These are phyloP conservation scores for Drosophila nigricruria DNA, from an alignment of 2,888 invertebrate genomes.

Conservation along the genomic window DNA sequence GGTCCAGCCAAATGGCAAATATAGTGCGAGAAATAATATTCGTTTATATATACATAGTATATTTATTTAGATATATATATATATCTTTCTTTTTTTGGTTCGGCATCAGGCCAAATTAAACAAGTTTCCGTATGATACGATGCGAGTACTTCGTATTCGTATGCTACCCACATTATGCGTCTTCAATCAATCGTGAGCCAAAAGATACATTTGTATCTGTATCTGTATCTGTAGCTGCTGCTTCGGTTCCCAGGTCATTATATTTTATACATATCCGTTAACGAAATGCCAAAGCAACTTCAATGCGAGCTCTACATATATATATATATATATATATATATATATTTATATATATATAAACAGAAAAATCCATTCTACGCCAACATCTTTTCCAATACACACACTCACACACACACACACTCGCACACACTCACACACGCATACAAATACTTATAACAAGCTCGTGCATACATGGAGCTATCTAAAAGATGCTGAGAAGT, in stretches of 20 bases:
- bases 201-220: slow-evolving; percentile 42
- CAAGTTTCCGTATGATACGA: slow-evolving; percentile 54
- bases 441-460: slow-evolving; percentile 29
- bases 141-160: slow-evolving; percentile 27
- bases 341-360: slow-evolving; percentile 26
- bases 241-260: slow-evolving; percentile 59
- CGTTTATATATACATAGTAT: slow-evolving; percentile 4
- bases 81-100: not conserved
- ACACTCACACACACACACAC: not conserved
- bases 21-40: slow-evolving; percentile 18
- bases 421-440: slow-evolving; percentile 3
- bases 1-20: slow-evolving; percentile 29
- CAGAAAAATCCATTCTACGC: slow-evolving; percentile 57
- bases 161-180: slow-evolving; percentile 33
- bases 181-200: slow-evolving; percentile 29
- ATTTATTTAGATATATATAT: slow-evolving; percentile 10
- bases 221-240: slow-evolving; percentile 15
- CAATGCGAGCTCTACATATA: slow-evolving; percentile 38
- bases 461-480: slow-evolving; percentile 51
- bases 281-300: slow-evolving; percentile 56
- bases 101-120: slow-evolving; percentile 56
- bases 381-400: slow-evolving; percentile 52
- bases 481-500: slow-evolving; percentile 74
- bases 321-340: slow-evolving; percentile 20
- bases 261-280: slow-evolving; percentile 57